Evolutionary conservation across 2,113 vertebrate species (phyloP).

Genomic region (Neolamprologus cancellatus): DNA sequence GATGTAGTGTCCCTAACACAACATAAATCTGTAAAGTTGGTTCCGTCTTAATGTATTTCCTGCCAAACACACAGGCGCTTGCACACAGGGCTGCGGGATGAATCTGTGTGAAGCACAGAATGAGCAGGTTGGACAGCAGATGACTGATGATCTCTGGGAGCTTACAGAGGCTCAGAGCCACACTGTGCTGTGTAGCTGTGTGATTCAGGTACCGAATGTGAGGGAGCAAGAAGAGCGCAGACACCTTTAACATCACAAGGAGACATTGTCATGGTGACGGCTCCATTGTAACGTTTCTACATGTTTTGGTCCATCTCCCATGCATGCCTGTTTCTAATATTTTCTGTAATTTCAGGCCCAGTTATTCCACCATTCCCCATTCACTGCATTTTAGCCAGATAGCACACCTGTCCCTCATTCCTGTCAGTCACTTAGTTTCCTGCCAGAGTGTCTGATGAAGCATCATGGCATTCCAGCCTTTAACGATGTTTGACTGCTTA

Average conservation of each 20-base stretch:
- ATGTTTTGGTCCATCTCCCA: neutral
- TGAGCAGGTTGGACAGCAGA: slow-evolving; percentile 11
- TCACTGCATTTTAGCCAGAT: neutral
- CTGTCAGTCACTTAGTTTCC: neutral
- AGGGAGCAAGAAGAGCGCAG: neutral
- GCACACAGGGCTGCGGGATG: neutral
- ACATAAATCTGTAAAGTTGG: slow-evolving; percentile 8
- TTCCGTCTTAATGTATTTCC: neutral
- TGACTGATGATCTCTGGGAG: slow-evolving; percentile 37
- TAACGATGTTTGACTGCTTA: neutral
- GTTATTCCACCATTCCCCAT: neutral
- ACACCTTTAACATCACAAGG: neutral
- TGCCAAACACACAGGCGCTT: neutral
- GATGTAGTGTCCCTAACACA: neutral
- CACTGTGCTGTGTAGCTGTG: neutral
- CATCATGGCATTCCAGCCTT: neutral
- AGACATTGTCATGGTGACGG: neutral
- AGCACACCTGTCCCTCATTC: neutral
- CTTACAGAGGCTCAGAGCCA: neutral
- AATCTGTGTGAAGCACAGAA: neutral
- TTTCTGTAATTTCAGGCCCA: neutral
- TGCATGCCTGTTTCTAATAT: neutral
- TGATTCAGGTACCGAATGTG: neutral
- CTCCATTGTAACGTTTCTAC: neutral
- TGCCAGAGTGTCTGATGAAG: neutral